These are phyloP conservation scores for Cephonodes hylas DNA, from an alignment of 2,888 invertebrate genomes.

Conservation along the genomic window DNA sequence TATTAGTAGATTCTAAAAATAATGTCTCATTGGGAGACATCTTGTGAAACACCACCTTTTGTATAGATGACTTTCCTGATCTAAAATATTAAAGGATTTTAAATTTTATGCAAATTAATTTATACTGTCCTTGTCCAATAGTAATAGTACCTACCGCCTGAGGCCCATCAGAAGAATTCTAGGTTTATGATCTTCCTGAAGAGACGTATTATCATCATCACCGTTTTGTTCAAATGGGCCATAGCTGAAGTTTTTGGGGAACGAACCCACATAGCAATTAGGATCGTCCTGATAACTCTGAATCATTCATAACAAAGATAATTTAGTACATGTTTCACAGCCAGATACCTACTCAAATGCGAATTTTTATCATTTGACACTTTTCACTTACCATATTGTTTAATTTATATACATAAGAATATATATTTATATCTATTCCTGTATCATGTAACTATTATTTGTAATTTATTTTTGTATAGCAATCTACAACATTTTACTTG, in stretches of 20 bases:
- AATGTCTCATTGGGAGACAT: slow-evolving; percentile 99
- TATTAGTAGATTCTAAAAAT: slow-evolving; percentile 98
- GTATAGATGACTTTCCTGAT: slow-evolving; percentile 99
- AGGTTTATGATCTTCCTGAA: slow-evolving; percentile 91
- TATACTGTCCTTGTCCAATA: background rate
- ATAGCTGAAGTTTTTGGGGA: slow-evolving; percentile 96
- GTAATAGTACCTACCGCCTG: slow-evolving; percentile 83
- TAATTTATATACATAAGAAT: background rate
- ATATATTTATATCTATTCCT: background rate
- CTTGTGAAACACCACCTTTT: slow-evolving; percentile 99
- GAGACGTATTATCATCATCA: slow-evolving; percentile 82
- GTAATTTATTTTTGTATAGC: background rate
- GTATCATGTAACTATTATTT: background rate
- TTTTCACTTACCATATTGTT: slow-evolving; percentile 7
- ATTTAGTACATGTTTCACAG: background rate
- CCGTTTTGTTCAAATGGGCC: slow-evolving; percentile 92
- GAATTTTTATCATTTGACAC: background rate
- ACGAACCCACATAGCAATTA: slow-evolving; percentile 82
- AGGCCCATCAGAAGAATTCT: slow-evolving; percentile 97
- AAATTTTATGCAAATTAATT: background rate
- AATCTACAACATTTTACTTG: background rate
- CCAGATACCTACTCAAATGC: background rate
- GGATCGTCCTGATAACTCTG: slow-evolving; percentile 74
- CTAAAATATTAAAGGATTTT: slow-evolving; percentile 75
- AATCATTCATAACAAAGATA: slow-evolving; percentile 27